A percentile compares a stretch with the other conserved stretches of the same genome.
These are phyloP conservation scores for Prietella phreatophila DNA, from an alignment of 2,113 vertebrate genomes.

Conservation along the genomic window DNA sequence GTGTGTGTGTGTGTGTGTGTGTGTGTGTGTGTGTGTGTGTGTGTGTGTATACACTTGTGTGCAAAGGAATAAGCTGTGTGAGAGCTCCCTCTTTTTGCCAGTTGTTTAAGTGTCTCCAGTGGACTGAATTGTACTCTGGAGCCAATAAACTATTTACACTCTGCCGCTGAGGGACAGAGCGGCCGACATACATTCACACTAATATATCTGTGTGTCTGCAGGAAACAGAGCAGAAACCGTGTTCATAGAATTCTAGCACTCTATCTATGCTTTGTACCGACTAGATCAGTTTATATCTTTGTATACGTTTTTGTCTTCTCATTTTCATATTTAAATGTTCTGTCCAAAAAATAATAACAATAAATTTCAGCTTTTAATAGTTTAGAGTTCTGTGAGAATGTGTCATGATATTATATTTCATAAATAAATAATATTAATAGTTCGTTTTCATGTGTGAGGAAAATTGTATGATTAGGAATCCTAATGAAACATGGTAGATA, in stretches of 20 bases:
- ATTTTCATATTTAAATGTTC: not conserved
- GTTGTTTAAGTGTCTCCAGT: constrained; percentile 45
- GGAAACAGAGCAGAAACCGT: not conserved
- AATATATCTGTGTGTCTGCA: not conserved
- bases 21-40: constrained; percentile 25
- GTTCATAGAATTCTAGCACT: not conserved
- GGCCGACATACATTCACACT: not conserved
- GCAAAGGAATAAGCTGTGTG: constrained; percentile 64
- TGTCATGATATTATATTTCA: not conserved
- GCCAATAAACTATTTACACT: constrained; percentile 10
- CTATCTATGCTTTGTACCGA: not conserved
- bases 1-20: not conserved
- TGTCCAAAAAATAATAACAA: not conserved
- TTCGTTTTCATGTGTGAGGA: not conserved
- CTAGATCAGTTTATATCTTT: not conserved
- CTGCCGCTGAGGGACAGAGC: not conserved
- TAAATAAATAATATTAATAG: not conserved
- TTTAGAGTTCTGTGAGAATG: not conserved
- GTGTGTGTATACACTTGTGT: not conserved
- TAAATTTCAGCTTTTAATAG: not conserved
- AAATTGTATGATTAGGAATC: not conserved
- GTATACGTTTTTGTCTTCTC: not conserved
- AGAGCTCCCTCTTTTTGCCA: constrained; percentile 79
- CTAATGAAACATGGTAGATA: not conserved
- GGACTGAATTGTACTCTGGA: not conserved